Percentiles rank a stretch among this genome's conserved stretches.
Evolutionary conservation across 2,113 vertebrate genomes (phyloP).

Genomic region (Lepisosteus osseus): DNA sequence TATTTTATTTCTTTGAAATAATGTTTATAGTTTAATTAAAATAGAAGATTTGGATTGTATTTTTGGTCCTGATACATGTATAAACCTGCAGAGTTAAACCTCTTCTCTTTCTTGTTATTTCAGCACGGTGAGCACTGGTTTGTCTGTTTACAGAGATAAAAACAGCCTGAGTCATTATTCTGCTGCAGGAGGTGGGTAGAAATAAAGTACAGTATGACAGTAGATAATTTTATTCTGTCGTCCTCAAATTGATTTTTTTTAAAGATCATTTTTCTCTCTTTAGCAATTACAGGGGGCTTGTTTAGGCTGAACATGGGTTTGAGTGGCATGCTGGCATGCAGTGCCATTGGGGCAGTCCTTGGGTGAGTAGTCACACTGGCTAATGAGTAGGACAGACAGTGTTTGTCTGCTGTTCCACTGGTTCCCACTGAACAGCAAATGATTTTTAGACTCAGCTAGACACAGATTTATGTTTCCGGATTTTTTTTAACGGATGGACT

Average conservation of each 20-base stretch:
- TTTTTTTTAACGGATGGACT: too few relatives aligned
- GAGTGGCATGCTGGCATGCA: constrained; percentile 69
- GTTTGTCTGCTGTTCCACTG: neutral
- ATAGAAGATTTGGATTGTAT: too few relatives aligned
- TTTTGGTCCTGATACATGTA: too few relatives aligned
- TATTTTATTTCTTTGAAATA: too few relatives aligned
- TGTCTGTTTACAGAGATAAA: constrained; percentile 77
- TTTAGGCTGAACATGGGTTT: constrained; percentile 83
- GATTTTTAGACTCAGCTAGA: neutral
- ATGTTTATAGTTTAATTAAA: too few relatives aligned
- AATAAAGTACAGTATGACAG: too few relatives aligned
- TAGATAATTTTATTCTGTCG: neutral
- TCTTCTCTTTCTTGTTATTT: constrained; percentile 9
- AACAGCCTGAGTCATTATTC: constrained; percentile 67
- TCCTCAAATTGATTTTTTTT: neutral
- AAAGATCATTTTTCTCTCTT: neutral
- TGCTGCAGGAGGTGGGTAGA: constrained; percentile 79
- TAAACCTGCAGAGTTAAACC: neutral
- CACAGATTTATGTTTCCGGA: too few relatives aligned
- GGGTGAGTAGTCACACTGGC: constrained; percentile 67
- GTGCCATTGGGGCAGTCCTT: constrained; percentile 68
- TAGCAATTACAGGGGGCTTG: constrained; percentile 79
- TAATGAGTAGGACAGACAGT: too few relatives aligned
- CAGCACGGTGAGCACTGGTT: constrained; percentile 74
- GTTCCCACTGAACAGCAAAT: neutral